Evolutionary conservation across 2,888 invertebrate species (phyloP).

Genomic region (Bombylius major): DNA sequence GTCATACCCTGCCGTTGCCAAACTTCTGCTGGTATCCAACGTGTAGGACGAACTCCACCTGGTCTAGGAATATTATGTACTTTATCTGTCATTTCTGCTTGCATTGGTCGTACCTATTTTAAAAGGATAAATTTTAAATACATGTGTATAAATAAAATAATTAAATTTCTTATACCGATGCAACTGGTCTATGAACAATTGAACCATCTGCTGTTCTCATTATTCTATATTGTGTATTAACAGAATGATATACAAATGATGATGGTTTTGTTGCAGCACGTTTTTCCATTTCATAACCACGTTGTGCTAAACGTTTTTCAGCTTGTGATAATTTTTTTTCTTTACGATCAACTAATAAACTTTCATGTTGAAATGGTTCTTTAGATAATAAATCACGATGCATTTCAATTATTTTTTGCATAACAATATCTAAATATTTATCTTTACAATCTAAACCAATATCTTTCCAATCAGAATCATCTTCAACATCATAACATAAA

Average conservation of each 20-base stretch:
- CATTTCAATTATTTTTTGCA: constrained; percentile 56
- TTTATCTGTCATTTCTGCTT: constrained; percentile 43
- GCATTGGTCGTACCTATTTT: constrained; percentile 64
- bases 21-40: constrained; percentile 82
- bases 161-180: constrained; percentile 40
- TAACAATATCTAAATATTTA: constrained; percentile 67
- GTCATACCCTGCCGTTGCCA: constrained; percentile 92
- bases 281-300: constrained; percentile 87
- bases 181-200: constrained; percentile 52
- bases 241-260: constrained; percentile 39
- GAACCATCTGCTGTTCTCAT: constrained; percentile 44
- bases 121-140: constrained; percentile 20
- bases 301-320: constrained; percentile 84
- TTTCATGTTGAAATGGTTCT: constrained; percentile 93
- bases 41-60: constrained; percentile 40
- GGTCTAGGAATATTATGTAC: constrained; percentile 20
- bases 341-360: constrained; percentile 83
- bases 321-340: constrained; percentile 88
- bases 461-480: constrained; percentile 67
- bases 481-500: constrained; percentile 79
- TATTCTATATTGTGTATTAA: constrained; percentile 44
- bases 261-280: constrained; percentile 57
- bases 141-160: constrained; percentile 32
- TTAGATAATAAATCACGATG: constrained; percentile 55
- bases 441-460: constrained; percentile 51